A percentile compares a stretch with the other conserved stretches of the same genome.
phyloP scores from a whole-genome alignment of 2,797 vertebrate genomes.

The Myripristis jacobus region DNA sequence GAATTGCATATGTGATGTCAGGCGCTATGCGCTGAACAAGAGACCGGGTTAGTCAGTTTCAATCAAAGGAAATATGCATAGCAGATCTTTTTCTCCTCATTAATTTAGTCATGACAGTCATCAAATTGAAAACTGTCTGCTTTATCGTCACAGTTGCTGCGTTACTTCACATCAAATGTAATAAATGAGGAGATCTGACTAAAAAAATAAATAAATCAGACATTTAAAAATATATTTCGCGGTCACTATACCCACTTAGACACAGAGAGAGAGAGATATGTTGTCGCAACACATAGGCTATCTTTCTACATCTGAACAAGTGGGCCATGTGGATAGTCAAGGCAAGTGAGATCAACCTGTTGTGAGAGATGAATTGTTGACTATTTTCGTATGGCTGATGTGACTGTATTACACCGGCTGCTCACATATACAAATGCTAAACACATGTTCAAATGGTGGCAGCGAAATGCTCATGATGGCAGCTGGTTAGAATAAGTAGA shows the following conservation, averaged over 20 bases:
- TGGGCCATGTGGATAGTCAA: background rate
- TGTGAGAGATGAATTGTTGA: background rate
- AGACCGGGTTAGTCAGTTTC: too few relatives aligned
- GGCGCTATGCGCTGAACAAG: too few relatives aligned
- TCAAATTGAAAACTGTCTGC: conserved; percentile 1
- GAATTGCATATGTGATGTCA: background rate
- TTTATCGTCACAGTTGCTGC: background rate
- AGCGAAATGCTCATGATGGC: conserved; percentile 48
- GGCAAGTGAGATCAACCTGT: conserved; percentile 9
- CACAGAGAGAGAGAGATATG: conserved; percentile 1
- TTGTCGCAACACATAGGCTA: background rate
- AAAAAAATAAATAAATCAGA: too few relatives aligned
- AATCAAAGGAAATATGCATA: too few relatives aligned
- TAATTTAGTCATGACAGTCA: background rate
- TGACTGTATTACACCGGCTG: conserved; percentile 12
- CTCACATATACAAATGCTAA: conserved; percentile 29
- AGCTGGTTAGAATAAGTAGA: conserved; percentile 61
- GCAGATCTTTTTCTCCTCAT: too few relatives aligned
- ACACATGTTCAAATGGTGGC: conserved; percentile 47
- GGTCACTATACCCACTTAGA: background rate
- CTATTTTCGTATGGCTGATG: conserved; percentile 1
- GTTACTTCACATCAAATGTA: background rate
- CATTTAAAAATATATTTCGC: too few relatives aligned
- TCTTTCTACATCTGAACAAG: background rate
- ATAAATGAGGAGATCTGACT: background rate